Conservation (phyloP, 2,888 invertebrate genomes). For the Euplagia quadripunctaria region DNA sequence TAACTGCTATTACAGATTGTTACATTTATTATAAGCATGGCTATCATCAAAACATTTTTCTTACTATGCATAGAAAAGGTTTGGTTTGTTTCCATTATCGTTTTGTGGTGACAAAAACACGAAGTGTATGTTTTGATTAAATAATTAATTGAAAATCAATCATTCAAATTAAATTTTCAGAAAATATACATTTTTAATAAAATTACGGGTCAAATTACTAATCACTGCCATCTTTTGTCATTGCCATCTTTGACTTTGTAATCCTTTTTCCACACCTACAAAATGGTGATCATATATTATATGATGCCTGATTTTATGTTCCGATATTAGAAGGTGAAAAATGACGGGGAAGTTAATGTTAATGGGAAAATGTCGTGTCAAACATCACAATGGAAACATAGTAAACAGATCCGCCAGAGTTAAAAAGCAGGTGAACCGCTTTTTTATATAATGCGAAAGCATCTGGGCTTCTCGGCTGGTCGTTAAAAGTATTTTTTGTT, state of each 20-base stretch:
- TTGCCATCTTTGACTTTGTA: not conserved
- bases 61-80: slow-evolving; percentile 54
- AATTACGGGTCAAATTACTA: not conserved
- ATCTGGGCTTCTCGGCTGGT: slow-evolving; percentile 70
- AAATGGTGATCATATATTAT: not conserved
- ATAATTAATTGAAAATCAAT: not conserved
- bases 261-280: not conserved
- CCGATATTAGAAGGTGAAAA: too few relatives aligned
- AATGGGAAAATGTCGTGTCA: slow-evolving; percentile 22
- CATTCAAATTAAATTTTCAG: too few relatives aligned
- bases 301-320: too few relatives aligned
- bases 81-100: slow-evolving; percentile 47
- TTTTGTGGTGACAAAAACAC: not conserved
- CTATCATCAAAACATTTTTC: slow-evolving; percentile 56
- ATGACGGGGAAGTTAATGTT: not conserved
- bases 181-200: not conserved
- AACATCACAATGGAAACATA: slow-evolving; percentile 58
- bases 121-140: not conserved
- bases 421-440: slow-evolving; percentile 76
- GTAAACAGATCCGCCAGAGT: slow-evolving; percentile 63
- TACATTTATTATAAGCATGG: slow-evolving; percentile 57
- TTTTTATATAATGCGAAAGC: slow-evolving; percentile 70
- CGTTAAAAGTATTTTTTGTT: slow-evolving; percentile 60
- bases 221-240: too few relatives aligned
- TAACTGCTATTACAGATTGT: slow-evolving; percentile 42